Evolutionary conservation across 2,113 vertebrate species (phyloP).

Genomic region (Indicator maculatus): DNA sequence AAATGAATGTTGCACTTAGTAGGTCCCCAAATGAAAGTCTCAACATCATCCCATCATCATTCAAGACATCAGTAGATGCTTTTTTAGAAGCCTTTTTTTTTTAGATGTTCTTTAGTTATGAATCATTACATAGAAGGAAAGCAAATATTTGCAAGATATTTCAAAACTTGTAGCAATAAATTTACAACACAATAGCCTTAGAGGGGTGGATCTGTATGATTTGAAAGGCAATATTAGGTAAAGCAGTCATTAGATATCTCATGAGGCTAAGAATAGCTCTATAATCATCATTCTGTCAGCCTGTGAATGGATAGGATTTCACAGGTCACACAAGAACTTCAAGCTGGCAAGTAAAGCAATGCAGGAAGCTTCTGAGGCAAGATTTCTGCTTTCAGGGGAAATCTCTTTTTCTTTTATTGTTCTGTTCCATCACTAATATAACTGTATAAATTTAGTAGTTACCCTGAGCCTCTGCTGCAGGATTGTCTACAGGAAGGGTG

Average conservation of each 20-base stretch:
- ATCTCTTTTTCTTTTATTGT: not conserved
- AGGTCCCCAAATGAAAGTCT: not conserved
- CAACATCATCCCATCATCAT: not conserved
- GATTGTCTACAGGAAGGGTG: not conserved
- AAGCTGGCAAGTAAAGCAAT: not conserved
- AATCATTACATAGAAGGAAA: not conserved
- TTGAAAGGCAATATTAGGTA: not conserved
- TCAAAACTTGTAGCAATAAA: not conserved
- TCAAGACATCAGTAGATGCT: not conserved
- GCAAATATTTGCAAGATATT: not conserved
- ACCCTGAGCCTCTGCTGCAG: not conserved
- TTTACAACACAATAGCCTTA: not conserved
- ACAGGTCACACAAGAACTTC: not conserved
- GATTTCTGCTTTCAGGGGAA: not conserved
- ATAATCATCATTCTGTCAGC: conserved; percentile 7
- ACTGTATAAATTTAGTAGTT: not conserved
- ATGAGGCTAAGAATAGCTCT: conserved; percentile 14
- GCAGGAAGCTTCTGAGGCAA: not conserved
- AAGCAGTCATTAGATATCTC: not conserved
- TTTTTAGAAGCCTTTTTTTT: not conserved
- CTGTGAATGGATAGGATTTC: conserved; percentile 21
- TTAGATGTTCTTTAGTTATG: not conserved
- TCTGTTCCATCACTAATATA: not conserved
- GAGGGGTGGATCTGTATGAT: not conserved
- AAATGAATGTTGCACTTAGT: not conserved